Conservation (phyloP, 2,113 vertebrate genomes). For the Embiotoca jacksoni region DNA sequence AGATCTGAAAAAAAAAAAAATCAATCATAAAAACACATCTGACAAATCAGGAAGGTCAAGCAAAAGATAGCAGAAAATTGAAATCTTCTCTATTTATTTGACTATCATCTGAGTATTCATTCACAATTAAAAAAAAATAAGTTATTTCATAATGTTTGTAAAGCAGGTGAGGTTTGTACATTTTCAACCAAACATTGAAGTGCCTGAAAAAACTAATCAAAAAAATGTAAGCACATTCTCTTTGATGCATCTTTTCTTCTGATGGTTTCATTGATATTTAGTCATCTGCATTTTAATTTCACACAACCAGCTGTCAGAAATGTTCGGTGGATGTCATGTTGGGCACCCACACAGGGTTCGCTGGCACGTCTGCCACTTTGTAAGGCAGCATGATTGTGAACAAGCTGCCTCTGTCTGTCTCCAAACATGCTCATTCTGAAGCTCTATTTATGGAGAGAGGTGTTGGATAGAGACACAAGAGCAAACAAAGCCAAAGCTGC, state of each 20-base stretch:
- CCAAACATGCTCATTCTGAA: slow-evolving; percentile 69
- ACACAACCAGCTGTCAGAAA: slow-evolving; percentile 6
- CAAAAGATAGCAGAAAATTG: background rate
- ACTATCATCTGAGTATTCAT: too few relatives aligned
- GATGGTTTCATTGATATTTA: background rate
- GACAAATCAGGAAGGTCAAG: background rate
- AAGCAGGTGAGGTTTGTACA: too few relatives aligned
- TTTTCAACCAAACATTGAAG: too few relatives aligned
- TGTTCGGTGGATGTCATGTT: background rate
- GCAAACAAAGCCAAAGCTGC: slow-evolving; percentile 26
- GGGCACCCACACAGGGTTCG: background rate
- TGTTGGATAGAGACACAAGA: slow-evolving; percentile 41
- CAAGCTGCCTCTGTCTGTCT: slow-evolving; percentile 33
- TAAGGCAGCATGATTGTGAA: slow-evolving; percentile 8
- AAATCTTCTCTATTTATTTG: background rate
- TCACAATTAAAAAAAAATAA: too few relatives aligned
- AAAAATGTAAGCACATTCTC: background rate
- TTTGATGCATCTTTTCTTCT: background rate
- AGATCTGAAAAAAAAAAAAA: slow-evolving; percentile 67
- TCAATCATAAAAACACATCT: background rate
- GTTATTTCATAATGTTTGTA: too few relatives aligned
- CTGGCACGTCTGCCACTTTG: slow-evolving; percentile 22
- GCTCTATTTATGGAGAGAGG: slow-evolving; percentile 28
- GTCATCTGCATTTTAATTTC: background rate
- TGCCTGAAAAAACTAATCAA: background rate